Evolutionary conservation across 2,888 invertebrate genomes (phyloP).

Genomic region (Pilophorus perplexus): DNA sequence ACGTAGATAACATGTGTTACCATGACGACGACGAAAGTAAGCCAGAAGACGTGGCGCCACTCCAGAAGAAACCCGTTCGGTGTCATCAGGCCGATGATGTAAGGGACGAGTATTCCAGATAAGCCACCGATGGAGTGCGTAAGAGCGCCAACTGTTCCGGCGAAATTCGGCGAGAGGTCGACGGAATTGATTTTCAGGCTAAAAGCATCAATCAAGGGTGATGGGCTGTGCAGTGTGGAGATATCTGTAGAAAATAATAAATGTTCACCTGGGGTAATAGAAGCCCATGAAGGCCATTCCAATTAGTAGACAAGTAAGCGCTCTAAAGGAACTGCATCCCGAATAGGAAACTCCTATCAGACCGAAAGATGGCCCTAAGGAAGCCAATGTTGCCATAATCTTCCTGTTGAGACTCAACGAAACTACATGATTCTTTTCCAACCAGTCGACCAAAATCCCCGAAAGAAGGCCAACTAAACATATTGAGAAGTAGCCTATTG

Average conservation of each 20-base stretch:
- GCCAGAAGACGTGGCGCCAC: conserved; percentile 81
- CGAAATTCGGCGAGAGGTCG: conserved; percentile 64
- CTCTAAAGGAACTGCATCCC: conserved; percentile 61
- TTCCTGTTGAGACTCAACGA: conserved; percentile 32
- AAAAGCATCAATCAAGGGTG: too few relatives aligned
- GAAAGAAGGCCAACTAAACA: conserved; percentile 32
- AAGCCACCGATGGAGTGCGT: conserved; percentile 62
- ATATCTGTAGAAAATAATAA: too few relatives aligned
- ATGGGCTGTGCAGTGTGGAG: too few relatives aligned
- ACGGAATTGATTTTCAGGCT: conserved; percentile 67
- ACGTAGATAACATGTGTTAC: conserved; percentile 67
- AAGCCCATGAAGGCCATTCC: conserved; percentile 68
- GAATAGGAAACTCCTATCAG: conserved; percentile 67
- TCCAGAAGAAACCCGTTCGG: conserved; percentile 57
- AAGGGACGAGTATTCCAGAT: conserved; percentile 62
- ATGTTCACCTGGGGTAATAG: too few relatives aligned
- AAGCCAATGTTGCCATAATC: conserved; percentile 53
- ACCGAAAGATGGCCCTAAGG: conserved; percentile 64
- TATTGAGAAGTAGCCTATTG: conserved; percentile 29
- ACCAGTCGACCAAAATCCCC: conserved; percentile 19
- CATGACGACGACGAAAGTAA: conserved; percentile 66
- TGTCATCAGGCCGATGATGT: conserved; percentile 60
- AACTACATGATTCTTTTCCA: conserved; percentile 18
- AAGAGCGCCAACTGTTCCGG: conserved; percentile 63
- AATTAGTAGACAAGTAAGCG: conserved; percentile 62